A percentile compares a stretch with the other conserved stretches of the same genome.
phyloP scores from a whole-genome alignment of 1,140 invertebrate species.

The Drosophila pectinifera region DNA sequence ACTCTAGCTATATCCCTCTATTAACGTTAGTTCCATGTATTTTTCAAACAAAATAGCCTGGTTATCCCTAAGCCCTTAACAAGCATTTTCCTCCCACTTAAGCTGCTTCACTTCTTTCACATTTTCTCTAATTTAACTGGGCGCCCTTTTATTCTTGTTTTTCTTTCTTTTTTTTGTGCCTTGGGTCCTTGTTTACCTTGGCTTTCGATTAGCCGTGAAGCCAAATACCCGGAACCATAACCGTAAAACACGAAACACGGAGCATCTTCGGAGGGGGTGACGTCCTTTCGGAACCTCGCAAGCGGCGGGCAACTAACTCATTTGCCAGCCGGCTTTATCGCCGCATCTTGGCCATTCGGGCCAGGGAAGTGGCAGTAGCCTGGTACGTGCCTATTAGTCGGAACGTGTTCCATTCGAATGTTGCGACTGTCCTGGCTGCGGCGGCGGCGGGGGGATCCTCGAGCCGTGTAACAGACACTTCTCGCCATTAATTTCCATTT shows the following conservation, averaged over 20 bases:
- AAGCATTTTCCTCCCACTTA: slow-evolving; percentile 7
- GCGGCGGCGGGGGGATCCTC: not conserved
- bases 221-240: slow-evolving; percentile 46
- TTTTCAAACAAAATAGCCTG: not conserved
- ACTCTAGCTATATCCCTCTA: too few relatives aligned
- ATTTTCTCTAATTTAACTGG: slow-evolving; percentile 35
- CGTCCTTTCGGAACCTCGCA: slow-evolving; percentile 10
- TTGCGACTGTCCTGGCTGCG: not conserved
- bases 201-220: slow-evolving; percentile 49
- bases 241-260: slow-evolving; percentile 15
- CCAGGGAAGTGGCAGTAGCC: slow-evolving; percentile 24
- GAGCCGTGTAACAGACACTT: slow-evolving; percentile 43
- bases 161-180: not conserved
- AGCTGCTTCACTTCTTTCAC: slow-evolving; percentile 19
- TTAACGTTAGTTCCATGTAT: not conserved
- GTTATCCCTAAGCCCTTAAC: slow-evolving; percentile 10
- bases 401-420: slow-evolving; percentile 73
- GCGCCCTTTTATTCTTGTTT: not conserved
- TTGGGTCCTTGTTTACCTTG: slow-evolving; percentile 25
- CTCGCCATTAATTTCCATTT: slow-evolving; percentile 59
- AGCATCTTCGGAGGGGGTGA: not conserved
- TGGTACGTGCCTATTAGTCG: slow-evolving; percentile 75
- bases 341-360: slow-evolving; percentile 50
- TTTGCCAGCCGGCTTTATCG: slow-evolving; percentile 74
- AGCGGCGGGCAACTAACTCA: slow-evolving; percentile 46